These are phyloP conservation scores for Aegotheles bennettii DNA, from an alignment of 2,113 vertebrate species.

Conservation along the genomic window DNA sequence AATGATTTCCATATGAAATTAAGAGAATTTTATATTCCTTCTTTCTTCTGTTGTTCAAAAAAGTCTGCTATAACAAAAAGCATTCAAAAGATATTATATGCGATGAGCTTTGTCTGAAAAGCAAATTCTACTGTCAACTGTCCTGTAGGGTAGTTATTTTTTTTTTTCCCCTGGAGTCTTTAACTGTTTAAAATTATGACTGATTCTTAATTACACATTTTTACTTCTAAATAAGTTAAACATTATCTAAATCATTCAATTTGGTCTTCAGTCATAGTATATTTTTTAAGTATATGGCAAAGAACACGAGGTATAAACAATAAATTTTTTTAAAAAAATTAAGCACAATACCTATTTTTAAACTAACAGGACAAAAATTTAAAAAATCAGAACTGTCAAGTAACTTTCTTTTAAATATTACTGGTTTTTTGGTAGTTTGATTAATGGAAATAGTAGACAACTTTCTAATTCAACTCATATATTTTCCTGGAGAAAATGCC, in stretches of 20 bases:
- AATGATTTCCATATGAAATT: neutral
- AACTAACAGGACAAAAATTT: neutral
- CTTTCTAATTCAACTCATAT: neutral
- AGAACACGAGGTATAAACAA: neutral
- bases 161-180: fast-evolving
- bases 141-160: neutral
- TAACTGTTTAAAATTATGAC: neutral
- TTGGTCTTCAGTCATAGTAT: neutral
- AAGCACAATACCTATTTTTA: neutral
- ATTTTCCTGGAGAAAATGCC: neutral
- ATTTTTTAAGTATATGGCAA: neutral
- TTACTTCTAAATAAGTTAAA: neutral
- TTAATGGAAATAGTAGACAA: neutral
- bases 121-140: neutral
- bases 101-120: neutral
- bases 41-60: neutral
- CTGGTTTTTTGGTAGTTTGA: neutral
- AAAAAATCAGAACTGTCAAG: neutral
- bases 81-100: fast-evolving
- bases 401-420: neutral
- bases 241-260: neutral
- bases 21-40: neutral
- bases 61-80: neutral
- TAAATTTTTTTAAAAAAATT: neutral
- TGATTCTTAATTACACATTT: neutral